Conservation (phyloP, 2,113 vertebrate species). For the Oxyura jamaicensis region DNA sequence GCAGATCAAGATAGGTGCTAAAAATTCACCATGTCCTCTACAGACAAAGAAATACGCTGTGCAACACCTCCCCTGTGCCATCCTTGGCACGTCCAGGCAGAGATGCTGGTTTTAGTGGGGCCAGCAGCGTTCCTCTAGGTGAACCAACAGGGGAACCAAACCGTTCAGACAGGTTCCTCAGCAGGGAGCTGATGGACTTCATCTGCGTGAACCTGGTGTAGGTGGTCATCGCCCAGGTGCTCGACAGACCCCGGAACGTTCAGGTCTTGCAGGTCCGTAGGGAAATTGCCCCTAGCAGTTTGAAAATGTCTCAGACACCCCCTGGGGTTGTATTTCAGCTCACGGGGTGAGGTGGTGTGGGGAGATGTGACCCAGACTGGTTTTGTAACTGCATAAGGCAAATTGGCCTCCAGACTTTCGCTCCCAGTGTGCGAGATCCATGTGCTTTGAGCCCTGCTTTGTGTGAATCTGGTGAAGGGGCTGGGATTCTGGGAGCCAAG, state of each 20-base stretch:
- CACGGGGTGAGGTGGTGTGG: neutral
- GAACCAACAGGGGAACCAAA: neutral
- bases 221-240: neutral
- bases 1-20: too few species aligned
- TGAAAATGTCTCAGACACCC: neutral
- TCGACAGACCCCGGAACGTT: neutral
- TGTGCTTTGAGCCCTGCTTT: neutral
- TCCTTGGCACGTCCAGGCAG: neutral
- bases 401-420: neutral
- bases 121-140: too few species aligned
- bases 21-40: neutral
- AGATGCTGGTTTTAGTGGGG: neutral
- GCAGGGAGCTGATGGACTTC: too few species aligned
- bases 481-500: neutral
- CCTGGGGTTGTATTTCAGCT: neutral
- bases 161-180: neutral
- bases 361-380: neutral
- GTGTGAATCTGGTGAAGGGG: neutral
- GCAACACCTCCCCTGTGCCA: neutral
- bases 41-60: neutral
- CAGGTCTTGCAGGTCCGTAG: neutral
- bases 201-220: neutral
- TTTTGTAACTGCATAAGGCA: neutral
- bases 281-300: neutral
- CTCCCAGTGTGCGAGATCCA: neutral